phyloP scores from a whole-genome alignment of 2,113 vertebrate genomes.

The Alethe castanea region DNA sequence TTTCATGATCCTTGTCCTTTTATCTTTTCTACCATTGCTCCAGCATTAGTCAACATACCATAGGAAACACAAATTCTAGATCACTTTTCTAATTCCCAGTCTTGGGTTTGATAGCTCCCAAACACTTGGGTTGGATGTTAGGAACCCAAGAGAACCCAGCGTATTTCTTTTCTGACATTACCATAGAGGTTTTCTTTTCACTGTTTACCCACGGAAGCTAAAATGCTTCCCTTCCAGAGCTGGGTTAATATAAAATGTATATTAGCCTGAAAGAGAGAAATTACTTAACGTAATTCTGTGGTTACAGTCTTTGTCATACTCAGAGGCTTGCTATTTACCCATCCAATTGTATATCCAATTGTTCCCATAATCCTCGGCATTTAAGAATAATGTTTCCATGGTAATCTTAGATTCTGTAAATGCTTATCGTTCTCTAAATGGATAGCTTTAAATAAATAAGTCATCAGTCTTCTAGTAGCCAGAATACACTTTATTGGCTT shows the following conservation, averaged over 20 bases:
- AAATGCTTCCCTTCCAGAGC: background rate
- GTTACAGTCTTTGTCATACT: constrained; percentile 1
- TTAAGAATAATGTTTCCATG: constrained; percentile 73
- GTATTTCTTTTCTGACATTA: background rate
- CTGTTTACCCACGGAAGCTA: background rate
- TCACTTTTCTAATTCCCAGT: background rate
- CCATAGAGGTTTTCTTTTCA: background rate
- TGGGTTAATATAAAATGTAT: constrained; percentile 33
- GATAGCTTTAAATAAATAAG: constrained; percentile 65
- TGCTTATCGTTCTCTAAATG: constrained; percentile 55
- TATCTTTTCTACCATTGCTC: background rate
- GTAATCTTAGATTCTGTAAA: constrained; percentile 69
- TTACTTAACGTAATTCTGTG: constrained; percentile 36
- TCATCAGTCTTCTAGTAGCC: constrained; percentile 44
- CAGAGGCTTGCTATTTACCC: constrained; percentile 59
- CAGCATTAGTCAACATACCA: background rate
- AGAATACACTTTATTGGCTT: constrained; percentile 24
- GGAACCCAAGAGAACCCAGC: background rate
- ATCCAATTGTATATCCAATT: constrained; percentile 60
- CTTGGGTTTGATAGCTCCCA: background rate
- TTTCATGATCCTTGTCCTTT: background rate
- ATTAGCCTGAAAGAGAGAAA: constrained; percentile 33
- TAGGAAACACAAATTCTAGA: background rate
- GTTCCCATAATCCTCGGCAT: background rate
- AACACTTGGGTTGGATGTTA: background rate